phyloP scores from a whole-genome alignment of 2,888 invertebrate genomes.

The Frankliniella fusca region DNA sequence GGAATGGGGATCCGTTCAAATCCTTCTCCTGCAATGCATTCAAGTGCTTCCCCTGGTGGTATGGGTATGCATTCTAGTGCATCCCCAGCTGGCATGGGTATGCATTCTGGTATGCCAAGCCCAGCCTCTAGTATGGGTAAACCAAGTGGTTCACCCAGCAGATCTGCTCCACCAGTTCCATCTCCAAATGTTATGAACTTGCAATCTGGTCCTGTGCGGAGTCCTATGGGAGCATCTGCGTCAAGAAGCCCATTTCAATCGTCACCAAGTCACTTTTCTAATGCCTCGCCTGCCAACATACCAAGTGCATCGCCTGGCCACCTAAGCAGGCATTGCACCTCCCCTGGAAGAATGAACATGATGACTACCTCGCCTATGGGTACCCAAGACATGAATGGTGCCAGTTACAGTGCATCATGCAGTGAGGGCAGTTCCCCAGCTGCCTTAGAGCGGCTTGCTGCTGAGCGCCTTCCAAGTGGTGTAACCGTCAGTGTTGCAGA shows the following conservation, averaged over 20 bases:
- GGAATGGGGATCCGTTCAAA: not conserved
- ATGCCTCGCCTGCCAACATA: not conserved
- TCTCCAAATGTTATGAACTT: not conserved
- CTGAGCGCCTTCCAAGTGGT: not conserved
- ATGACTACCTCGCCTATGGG: not conserved
- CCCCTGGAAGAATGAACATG: not conserved
- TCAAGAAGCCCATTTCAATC: conserved; percentile 1
- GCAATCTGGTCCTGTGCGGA: not conserved
- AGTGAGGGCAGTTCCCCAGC: not conserved
- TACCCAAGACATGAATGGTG: not conserved
- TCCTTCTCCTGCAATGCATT: conserved; percentile 10
- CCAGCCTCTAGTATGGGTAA: not conserved
- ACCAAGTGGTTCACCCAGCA: not conserved
- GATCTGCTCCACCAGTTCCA: not conserved
- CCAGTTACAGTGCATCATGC: not conserved
- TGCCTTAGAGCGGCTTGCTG: not conserved
- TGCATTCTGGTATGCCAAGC: not conserved
- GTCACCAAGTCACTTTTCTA: conserved; percentile 1
- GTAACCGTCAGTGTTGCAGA: not conserved
- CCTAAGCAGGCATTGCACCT: not conserved
- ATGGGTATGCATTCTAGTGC: conserved; percentile 18
- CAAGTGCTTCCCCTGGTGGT: not conserved
- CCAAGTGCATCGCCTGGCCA: not conserved
- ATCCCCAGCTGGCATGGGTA: conserved; percentile 7
- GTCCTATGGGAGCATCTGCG: not conserved